A percentile compares a stretch with the other conserved stretches of the same genome.
These are phyloP conservation scores for Adelognathus sp. DNA, from an alignment of 2,888 invertebrate species.

Conservation along the genomic window DNA sequence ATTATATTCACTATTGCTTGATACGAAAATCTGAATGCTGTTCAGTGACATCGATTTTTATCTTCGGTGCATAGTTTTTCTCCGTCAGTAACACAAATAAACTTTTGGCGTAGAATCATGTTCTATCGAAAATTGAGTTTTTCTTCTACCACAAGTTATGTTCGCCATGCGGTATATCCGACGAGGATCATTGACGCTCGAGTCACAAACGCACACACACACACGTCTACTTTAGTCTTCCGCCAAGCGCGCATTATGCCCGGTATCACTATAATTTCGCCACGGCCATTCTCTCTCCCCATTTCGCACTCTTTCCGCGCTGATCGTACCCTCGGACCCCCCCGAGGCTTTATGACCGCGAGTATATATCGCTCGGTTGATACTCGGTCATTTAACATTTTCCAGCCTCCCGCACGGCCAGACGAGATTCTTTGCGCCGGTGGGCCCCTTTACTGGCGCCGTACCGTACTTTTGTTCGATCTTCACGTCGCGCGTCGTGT, in stretches of 20 bases:
- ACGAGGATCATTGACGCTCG: constrained; percentile 1
- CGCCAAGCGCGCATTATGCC: constrained; percentile 45
- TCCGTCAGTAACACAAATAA: too few species aligned
- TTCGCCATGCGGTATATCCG: not conserved
- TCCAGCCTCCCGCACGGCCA: constrained; percentile 57
- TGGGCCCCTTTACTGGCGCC: constrained; percentile 57
- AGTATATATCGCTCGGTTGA: constrained; percentile 42
- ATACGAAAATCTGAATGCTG: too few species aligned
- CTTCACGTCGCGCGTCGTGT: constrained; percentile 36
- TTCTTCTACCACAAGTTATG: too few species aligned
- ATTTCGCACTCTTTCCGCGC: constrained; percentile 54
- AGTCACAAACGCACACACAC: not conserved
- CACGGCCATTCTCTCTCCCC: constrained; percentile 49
- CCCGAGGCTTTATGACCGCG: constrained; percentile 54
- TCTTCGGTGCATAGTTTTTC: too few species aligned
- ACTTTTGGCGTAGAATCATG: too few species aligned
- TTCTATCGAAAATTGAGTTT: too few species aligned
- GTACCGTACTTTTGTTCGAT: constrained; percentile 44
- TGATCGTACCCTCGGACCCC: constrained; percentile 36
- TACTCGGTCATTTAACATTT: constrained; percentile 64
- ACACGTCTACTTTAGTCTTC: constrained; percentile 7
- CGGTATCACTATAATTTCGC: constrained; percentile 55
- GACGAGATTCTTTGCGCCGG: constrained; percentile 52
- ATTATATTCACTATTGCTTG: too few species aligned
- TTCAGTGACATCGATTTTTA: too few species aligned